Evolutionary conservation across 1,140 invertebrate species (phyloP).

Genomic region (Tribolium castaneum): DNA sequence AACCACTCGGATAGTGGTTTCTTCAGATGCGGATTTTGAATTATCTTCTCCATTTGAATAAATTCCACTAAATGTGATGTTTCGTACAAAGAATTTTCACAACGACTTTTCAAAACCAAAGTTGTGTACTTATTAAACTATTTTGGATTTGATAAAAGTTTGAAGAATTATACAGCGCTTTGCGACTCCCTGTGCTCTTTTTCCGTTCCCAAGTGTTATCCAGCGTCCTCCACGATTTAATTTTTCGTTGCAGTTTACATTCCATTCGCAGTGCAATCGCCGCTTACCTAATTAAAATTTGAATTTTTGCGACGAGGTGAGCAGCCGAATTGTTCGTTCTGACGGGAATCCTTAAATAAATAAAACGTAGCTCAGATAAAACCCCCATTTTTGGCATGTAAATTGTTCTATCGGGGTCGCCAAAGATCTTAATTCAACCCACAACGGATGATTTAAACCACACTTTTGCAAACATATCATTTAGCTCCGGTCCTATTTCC

Average conservation of each 20-base stretch:
- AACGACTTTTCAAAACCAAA: no score
- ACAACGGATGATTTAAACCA: slow-evolving; percentile 41
- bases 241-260: slow-evolving; percentile 6
- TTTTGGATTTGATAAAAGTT: no score
- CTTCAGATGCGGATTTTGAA: no score
- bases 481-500: slow-evolving; percentile 46
- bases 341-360: slow-evolving; percentile 16
- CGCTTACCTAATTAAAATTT: background rate
- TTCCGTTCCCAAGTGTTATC: background rate
- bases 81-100: no score
- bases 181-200: background rate
- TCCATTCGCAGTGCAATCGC: background rate
- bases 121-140: no score
- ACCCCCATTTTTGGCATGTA: background rate
- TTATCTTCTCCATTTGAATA: no score
- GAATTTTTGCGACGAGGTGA: background rate
- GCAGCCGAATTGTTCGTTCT: background rate
- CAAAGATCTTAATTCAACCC: slow-evolving; percentile 8
- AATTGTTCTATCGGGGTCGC: background rate
- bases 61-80: no score
- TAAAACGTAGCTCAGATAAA: background rate
- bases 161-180: background rate
- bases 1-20: background rate
- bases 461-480: slow-evolving; percentile 47
- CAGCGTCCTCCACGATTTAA: background rate